A percentile compares a stretch with the other conserved stretches of the same genome.
Conservation (phyloP, 1,140 invertebrate species). For the Drosophila subpulchrella region DNA sequence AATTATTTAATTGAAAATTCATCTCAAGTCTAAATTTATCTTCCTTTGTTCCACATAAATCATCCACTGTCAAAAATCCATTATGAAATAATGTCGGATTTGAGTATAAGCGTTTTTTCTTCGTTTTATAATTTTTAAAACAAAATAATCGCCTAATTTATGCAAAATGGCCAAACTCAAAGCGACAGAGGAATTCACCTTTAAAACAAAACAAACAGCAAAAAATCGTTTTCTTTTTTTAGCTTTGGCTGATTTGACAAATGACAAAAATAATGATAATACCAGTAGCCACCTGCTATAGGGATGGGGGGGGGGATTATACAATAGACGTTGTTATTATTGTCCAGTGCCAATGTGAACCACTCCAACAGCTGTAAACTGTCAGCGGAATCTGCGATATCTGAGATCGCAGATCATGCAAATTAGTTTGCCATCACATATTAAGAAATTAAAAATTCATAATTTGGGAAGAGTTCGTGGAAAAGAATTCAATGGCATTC, state of each 20-base stretch:
- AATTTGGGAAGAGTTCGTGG: conserved; percentile 31
- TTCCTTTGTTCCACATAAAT: conserved; percentile 20
- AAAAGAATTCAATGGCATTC: conserved; percentile 36
- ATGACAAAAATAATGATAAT: conserved; percentile 63
- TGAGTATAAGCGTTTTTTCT: conserved; percentile 6
- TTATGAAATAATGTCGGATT: conserved; percentile 11
- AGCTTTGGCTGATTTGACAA: conserved; percentile 46
- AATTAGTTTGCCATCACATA: conserved; percentile 51
- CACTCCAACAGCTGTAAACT: conserved; percentile 62
- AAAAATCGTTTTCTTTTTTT: conserved; percentile 17
- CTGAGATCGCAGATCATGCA: conserved; percentile 48
- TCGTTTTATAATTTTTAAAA: conserved; percentile 30
- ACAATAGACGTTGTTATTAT: conserved; percentile 24
- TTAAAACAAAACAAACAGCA: conserved; percentile 33
- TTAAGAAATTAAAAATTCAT: conserved; percentile 60
- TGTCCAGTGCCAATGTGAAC: conserved; percentile 18
- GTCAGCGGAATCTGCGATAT: conserved; percentile 43
- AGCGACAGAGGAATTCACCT: conserved; percentile 65
- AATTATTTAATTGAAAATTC: conserved; percentile 9
- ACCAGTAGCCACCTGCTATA: conserved; percentile 57
- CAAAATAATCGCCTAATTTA: conserved; percentile 68
- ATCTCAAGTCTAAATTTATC: conserved; percentile 7
- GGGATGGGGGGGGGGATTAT: conserved; percentile 3
- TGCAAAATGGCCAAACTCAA: conserved; percentile 67
- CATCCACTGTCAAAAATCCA: conserved; percentile 23